These are phyloP conservation scores for Coenobita brevimanus DNA, from an alignment of 1,140 invertebrate species.

Conservation along the genomic window DNA sequence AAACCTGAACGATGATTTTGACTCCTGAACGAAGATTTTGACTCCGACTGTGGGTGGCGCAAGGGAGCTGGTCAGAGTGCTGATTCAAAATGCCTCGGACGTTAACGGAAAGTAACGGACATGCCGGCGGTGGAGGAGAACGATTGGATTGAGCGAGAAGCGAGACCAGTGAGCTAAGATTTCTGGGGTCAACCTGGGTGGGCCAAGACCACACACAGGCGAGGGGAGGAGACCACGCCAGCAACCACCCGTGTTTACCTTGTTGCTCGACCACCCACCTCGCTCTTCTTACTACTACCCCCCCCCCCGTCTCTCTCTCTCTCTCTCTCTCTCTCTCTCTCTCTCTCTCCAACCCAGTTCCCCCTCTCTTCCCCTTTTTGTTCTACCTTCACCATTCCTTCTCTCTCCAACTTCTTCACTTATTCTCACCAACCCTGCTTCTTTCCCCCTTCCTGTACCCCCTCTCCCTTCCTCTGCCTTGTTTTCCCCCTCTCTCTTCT, in stretches of 20 bases:
- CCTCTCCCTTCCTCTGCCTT: too few relatives aligned
- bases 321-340: too few relatives aligned
- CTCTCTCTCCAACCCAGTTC: too few relatives aligned
- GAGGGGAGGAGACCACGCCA: not conserved
- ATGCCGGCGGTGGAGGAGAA: not conserved
- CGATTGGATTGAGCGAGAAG: not conserved
- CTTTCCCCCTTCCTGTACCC: too few relatives aligned
- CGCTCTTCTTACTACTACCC: not conserved
- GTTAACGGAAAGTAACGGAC: not conserved
- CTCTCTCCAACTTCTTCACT: too few relatives aligned
- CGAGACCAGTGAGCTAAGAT: not conserved
- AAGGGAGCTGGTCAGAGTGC: not conserved
- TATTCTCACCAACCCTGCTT: too few relatives aligned
- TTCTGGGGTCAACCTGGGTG: not conserved
- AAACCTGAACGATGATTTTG: too few relatives aligned
- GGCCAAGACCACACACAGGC: not conserved
- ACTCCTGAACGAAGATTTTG: conserved; percentile 15
- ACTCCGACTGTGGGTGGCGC: conserved; percentile 31
- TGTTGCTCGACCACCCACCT: not conserved
- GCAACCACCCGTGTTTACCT: not conserved
- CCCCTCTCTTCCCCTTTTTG: too few relatives aligned
- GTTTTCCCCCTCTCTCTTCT: too few relatives aligned
- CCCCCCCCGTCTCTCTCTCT: not conserved
- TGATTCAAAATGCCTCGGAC: not conserved
- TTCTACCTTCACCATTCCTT: too few relatives aligned